Conservation (phyloP, 2,888 invertebrate genomes). For the Ichneumoninae sp. region DNA sequence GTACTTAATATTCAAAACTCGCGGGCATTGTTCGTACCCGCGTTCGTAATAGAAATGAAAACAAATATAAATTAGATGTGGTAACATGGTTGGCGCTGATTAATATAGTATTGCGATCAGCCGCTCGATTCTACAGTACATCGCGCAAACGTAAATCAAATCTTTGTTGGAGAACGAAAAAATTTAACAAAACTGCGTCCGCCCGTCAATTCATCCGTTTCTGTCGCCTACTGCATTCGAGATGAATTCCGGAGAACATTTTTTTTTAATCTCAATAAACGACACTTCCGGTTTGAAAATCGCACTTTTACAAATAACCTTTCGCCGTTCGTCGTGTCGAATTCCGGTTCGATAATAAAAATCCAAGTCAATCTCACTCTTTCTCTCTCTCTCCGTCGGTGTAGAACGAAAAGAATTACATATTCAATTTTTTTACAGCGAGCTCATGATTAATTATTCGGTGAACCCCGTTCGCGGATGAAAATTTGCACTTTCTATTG, state of each 20-base stretch:
- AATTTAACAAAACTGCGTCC: conserved; percentile 34
- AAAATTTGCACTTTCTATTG: conserved; percentile 71
- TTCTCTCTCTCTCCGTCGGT: conserved; percentile 36
- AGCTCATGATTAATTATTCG: conserved; percentile 6
- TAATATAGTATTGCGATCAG: conserved; percentile 53
- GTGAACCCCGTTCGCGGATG: conserved; percentile 20
- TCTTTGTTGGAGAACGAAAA: conserved; percentile 5
- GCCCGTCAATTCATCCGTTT: neutral
- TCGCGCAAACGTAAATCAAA: conserved; percentile 43
- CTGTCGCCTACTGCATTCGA: neutral
- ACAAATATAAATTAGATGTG: conserved; percentile 66
- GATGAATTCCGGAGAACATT: neutral
- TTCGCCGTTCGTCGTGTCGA: neutral
- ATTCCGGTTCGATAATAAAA: conserved; percentile 41
- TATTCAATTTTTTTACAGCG: conserved; percentile 6
- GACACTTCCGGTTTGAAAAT: neutral
- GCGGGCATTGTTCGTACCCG: conserved; percentile 39
- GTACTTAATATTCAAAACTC: conserved; percentile 65
- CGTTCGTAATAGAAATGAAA: conserved; percentile 46
- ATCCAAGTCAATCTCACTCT: conserved; percentile 38
- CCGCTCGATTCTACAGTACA: conserved; percentile 32
- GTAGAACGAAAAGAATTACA: conserved; percentile 16
- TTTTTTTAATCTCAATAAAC: neutral
- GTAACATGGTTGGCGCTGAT: conserved; percentile 65
- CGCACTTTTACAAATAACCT: conserved; percentile 10